Base-by-base conservation (phyloP, 2,888 invertebrate species). In the Labia minor region DNA sequence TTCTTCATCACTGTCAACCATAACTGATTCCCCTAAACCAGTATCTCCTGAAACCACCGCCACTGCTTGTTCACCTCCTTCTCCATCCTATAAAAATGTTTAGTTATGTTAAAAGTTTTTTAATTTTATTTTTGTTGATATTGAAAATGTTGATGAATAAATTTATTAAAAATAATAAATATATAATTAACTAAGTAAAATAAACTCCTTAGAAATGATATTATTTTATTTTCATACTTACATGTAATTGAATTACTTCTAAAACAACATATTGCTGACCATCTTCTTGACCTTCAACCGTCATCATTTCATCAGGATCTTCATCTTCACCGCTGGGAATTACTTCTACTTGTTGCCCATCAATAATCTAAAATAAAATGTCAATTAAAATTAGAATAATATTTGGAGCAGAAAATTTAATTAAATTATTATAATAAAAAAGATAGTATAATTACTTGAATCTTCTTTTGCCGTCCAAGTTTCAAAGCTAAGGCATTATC, bases 181-280 rank as follows among this genome's bases (percentile, higher is more conserved):
- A n/a, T 18, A 63, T n/a, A 19, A 19, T n/a, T n/a, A n/a, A n/a
- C 11, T 33, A 33, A 33, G 6, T 8, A 33, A 8, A 33, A 33
- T 33, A 33, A 33, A 64, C 19, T 3, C n/a, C n/a, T n/a, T n/a
- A n/a, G n/a, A n/a, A n/a, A n/a, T 20, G 1, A 1, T 2, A 14
- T 20, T 19, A 16, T 10, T 1, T 8, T 64, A 18, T 67, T 66
- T 63, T 66, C n/a, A n/a, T 37, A 21, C 61, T 64, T 69, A 70
- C 71, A 67, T 71, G 71, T 64, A 69, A 62, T 72, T 91, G 90
- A 62, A 93, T 90, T 10, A 94, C 92, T 79, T 94, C 92, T 14
- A 94, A 79, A n/a, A 94, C 92, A 64, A 94, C 92, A 73, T 91
- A 92, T 76, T 91, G 89, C 72, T 91, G 89, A 0, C 90, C 90